A percentile compares a stretch with the other conserved stretches of the same genome.
phyloP scores from a whole-genome alignment of 1,140 invertebrate species.

The Lepidurus apus region DNA sequence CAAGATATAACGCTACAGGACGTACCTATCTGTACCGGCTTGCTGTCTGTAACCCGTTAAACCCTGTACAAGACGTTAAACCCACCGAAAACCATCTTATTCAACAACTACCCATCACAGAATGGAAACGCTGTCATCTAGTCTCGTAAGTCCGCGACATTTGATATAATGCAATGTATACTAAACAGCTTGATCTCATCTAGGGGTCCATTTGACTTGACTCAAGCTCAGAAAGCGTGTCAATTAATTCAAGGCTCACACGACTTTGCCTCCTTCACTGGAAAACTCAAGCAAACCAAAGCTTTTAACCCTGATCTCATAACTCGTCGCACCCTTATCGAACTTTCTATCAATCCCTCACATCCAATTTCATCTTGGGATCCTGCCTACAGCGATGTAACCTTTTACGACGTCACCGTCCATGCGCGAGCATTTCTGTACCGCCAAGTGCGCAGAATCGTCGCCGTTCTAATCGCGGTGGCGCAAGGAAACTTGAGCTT shows the following conservation, averaged over 20 bases:
- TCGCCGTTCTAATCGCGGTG: slow-evolving; percentile 56
- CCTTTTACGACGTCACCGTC: slow-evolving; percentile 60
- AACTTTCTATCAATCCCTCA: slow-evolving; percentile 40
- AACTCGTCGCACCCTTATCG: slow-evolving; percentile 31
- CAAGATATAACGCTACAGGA: slow-evolving; percentile 20
- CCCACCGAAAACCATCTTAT: not conserved
- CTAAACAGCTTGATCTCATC: slow-evolving; percentile 44
- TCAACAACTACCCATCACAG: slow-evolving; percentile 49
- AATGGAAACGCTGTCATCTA: slow-evolving; percentile 50
- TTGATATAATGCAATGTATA: slow-evolving; percentile 38
- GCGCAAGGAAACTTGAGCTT: slow-evolving; percentile 53
- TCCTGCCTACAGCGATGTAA: slow-evolving; percentile 48
- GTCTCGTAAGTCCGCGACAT: slow-evolving; percentile 43
- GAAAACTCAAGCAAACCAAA: slow-evolving; percentile 42
- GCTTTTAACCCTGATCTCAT: not conserved
- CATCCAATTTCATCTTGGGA: slow-evolving; percentile 40
- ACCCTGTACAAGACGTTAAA: not conserved
- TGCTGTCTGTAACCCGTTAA: not conserved
- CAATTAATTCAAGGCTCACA: slow-evolving; percentile 56
- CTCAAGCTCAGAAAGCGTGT: slow-evolving; percentile 51
- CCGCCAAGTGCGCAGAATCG: slow-evolving; percentile 67
- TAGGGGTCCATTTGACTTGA: slow-evolving; percentile 51
- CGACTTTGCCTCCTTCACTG: slow-evolving; percentile 62
- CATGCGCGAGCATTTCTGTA: slow-evolving; percentile 62
- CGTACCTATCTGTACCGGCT: slow-evolving; percentile 30